Evolutionary conservation across 2,888 invertebrate genomes (phyloP).

Genomic region (Caenorhabditis plicata): DNA sequence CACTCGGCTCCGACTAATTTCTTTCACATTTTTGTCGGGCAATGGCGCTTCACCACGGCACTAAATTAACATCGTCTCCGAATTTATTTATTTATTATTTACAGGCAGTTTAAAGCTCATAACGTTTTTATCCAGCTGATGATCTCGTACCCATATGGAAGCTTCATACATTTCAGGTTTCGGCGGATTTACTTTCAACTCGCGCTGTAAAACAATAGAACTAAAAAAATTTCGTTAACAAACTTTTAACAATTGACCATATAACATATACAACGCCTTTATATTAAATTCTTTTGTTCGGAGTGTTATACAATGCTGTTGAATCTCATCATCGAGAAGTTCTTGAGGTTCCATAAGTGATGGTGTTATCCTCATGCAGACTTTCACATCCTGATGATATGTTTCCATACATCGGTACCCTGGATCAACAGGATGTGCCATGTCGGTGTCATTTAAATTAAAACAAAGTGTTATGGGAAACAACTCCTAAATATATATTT

Average conservation of each 20-base stretch:
- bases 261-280: slow-evolving; percentile 6
- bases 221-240: neutral
- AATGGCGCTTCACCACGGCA: slow-evolving; percentile 12
- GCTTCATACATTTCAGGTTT: slow-evolving; percentile 8
- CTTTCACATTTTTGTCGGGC: neutral
- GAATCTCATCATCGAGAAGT: slow-evolving; percentile 5
- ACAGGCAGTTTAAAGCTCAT: slow-evolving; percentile 1
- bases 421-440: neutral
- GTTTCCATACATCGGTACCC: neutral
- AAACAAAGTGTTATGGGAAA: slow-evolving; percentile 15
- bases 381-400: too few relatives aligned
- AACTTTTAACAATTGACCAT: slow-evolving; percentile 9
- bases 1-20: slow-evolving; percentile 2
- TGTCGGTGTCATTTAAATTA: slow-evolving; percentile 17
- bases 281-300: slow-evolving; percentile 24
- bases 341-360: slow-evolving; percentile 11
- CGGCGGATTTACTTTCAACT: slow-evolving; percentile 5
- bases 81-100: neutral
- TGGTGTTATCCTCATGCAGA: slow-evolving; percentile 2
- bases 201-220: slow-evolving; percentile 6
- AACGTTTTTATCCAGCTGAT: neutral
- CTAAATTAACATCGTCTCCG: slow-evolving; percentile 2
- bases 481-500: slow-evolving; percentile 9
- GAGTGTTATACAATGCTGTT: slow-evolving; percentile 10
- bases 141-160: slow-evolving; percentile 13